These are phyloP conservation scores for Platysteira castanea DNA, from an alignment of 2,113 vertebrate species.

Conservation along the genomic window DNA sequence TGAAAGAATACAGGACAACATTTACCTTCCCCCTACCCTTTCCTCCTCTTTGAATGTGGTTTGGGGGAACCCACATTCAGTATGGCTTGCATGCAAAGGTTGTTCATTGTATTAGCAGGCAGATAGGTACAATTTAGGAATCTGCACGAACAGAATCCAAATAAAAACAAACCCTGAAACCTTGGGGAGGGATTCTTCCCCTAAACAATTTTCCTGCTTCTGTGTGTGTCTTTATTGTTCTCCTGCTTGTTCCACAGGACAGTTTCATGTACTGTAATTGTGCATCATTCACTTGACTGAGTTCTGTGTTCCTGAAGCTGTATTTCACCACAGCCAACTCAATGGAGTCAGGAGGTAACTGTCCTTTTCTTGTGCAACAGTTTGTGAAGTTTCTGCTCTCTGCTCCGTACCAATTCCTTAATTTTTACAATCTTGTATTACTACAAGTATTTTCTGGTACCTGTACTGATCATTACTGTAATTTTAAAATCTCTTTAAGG, in stretches of 20 bases:
- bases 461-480: neutral
- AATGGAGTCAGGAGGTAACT: neutral
- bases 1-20: neutral
- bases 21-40: neutral
- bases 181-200: neutral
- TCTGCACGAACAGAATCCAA: neutral
- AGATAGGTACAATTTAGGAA: neutral
- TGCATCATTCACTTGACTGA: neutral
- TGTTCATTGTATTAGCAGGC: neutral
- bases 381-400: neutral
- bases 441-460: neutral
- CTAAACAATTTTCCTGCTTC: neutral
- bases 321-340: neutral
- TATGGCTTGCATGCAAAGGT: neutral
- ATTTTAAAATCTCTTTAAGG: constrained; percentile 1
- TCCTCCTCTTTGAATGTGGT: neutral
- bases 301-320: neutral
- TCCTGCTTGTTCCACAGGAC: neutral
- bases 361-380: neutral
- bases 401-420: neutral
- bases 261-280: neutral
- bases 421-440: neutral
- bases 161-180: neutral
- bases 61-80: neutral
- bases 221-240: neutral